phyloP scores from a whole-genome alignment of 2,888 invertebrate species.

The Agrenia bidenticulata region DNA sequence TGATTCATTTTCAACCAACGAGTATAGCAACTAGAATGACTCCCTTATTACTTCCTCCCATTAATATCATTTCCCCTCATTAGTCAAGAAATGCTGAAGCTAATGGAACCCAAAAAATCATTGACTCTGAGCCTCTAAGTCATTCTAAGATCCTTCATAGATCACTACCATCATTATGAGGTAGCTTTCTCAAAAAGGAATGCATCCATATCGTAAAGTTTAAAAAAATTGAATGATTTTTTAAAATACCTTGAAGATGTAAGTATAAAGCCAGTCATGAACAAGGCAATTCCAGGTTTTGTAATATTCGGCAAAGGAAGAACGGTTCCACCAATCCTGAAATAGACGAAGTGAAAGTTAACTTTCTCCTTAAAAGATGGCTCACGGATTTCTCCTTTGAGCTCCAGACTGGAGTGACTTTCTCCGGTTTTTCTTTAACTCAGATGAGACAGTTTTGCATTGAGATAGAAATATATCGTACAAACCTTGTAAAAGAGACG shows the following conservation, averaged over 20 bases:
- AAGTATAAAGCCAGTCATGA: constrained; percentile 89
- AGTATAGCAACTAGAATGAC: too few species aligned
- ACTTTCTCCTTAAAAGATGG: constrained; percentile 18
- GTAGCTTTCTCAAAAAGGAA: too few species aligned
- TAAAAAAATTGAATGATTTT: too few species aligned
- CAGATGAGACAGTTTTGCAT: not conserved
- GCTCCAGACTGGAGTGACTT: not conserved
- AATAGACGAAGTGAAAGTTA: constrained; percentile 39
- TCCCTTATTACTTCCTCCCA: too few species aligned
- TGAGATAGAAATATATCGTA: not conserved
- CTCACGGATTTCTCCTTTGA: not conserved
- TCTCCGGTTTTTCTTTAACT: not conserved
- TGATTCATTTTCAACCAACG: too few species aligned
- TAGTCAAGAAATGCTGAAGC: too few species aligned
- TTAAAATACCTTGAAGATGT: constrained; percentile 73
- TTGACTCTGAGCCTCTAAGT: too few species aligned
- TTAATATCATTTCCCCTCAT: too few species aligned
- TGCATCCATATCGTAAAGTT: too few species aligned
- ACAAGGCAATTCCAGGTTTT: constrained; percentile 95
- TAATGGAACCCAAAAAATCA: too few species aligned
- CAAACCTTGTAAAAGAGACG: constrained; percentile 73
- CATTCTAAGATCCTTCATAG: too few species aligned
- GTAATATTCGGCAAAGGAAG: constrained; percentile 78
- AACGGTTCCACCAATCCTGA: constrained; percentile 93
- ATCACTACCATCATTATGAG: too few species aligned